These are phyloP conservation scores for Trypoxylon attenuatum DNA, from an alignment of 2,888 invertebrate species.

Conservation along the genomic window DNA sequence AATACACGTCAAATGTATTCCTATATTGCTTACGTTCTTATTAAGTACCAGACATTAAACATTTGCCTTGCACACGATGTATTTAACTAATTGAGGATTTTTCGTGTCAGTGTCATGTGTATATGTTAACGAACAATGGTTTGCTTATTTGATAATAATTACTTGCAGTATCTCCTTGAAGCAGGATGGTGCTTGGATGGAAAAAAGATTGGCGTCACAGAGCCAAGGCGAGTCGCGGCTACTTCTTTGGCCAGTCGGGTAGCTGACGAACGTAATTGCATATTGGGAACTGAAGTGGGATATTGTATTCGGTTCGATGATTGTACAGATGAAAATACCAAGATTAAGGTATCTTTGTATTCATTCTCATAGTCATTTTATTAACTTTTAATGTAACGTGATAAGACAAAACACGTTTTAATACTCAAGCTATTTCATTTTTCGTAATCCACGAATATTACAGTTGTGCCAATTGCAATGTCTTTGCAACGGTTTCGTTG, in stretches of 20 bases:
- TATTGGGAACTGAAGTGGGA: constrained; percentile 83
- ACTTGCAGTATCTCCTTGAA: constrained; percentile 88
- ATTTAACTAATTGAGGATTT: too few relatives aligned
- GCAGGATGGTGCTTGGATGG: constrained; percentile 88
- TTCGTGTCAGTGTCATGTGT: too few relatives aligned
- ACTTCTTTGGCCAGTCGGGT: constrained; percentile 91
- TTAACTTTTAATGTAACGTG: too few relatives aligned
- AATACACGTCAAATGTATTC: neutral
- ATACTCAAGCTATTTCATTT: too few relatives aligned
- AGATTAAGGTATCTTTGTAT: constrained; percentile 81
- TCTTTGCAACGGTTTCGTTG: too few relatives aligned
- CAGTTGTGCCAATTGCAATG: too few relatives aligned
- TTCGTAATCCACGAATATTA: too few relatives aligned
- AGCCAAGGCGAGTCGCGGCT: constrained; percentile 93
- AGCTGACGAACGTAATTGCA: constrained; percentile 84
- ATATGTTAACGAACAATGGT: too few relatives aligned
- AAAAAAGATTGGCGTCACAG: constrained; percentile 88
- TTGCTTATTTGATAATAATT: too few relatives aligned
- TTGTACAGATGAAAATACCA: constrained; percentile 78
- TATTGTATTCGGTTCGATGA: constrained; percentile 90
- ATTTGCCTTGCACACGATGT: constrained; percentile 4
- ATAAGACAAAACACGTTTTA: too few relatives aligned
- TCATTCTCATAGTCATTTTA: too few relatives aligned
- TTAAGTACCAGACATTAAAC: constrained; percentile 20
- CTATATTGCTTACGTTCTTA: neutral